Evolutionary conservation across 2,888 invertebrate species (phyloP), one percentile per base, ranked within the genome.

Genomic region (Meteorus colon): DNA sequence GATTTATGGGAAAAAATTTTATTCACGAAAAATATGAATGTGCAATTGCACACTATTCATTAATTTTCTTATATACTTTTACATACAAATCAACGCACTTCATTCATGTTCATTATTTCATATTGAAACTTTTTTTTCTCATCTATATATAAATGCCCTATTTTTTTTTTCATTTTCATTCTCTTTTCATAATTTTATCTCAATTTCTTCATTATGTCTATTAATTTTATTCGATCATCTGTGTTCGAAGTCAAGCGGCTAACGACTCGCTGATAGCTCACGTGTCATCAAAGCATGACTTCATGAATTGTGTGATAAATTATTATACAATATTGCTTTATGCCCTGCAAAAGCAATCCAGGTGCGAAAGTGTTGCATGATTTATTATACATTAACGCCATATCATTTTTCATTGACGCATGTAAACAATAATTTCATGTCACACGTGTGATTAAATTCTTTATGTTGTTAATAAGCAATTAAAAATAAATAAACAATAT

Each of bases 371-470:
- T 48, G 48, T 16, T 48, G n/a, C 48, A 48, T 48, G n/a, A 31
- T 27, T 4, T 59, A 55, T 74, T 31, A 27, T 8, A 69, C 14
- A 48, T 48, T n/a, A 16, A n/a, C 48, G 48, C 48, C 5, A 48
- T n/a, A 6, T n/a, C n/a, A n/a, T 48, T 48, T 48, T 48, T 48
- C n/a, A 48, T 48, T 48, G 48, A 48, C 2, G 48, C 48, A 48
- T 48, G 48, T 48, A 16, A 48, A 48, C 48, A 48, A 48, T 48
- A n/a, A 48, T 48, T 14, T 48, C 48, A 48, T n/a, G 48, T 48
- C 16, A 48, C 48, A 48, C 48, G n/a, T 16, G n/a, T 48, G 48
- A 16, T 48, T n/a, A 6, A 48, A 48, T 48, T 48, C n/a, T 48
- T 48, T n/a, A 3, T 48, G n/a, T 48, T n/a, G 16, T 2, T 14